phyloP scores from a whole-genome alignment of 2,888 invertebrate species.

The Stenotaenia linearis region DNA sequence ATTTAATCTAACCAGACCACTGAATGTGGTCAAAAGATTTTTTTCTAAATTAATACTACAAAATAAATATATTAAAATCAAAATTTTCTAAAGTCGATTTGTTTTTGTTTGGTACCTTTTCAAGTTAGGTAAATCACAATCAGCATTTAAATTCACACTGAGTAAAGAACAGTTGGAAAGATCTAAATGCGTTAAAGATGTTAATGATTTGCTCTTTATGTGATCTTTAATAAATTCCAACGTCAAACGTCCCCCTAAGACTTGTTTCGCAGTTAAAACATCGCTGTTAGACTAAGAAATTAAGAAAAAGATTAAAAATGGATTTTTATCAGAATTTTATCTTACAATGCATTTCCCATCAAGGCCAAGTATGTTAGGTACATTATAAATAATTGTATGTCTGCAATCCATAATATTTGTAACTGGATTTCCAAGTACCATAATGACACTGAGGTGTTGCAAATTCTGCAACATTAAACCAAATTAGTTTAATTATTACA shows the following conservation, averaged over 20 bases:
- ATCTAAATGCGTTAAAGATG: neutral
- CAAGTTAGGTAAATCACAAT: neutral
- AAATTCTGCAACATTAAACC: neutral
- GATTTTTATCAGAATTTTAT: neutral
- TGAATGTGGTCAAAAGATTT: constrained; percentile 13
- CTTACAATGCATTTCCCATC: constrained; percentile 13
- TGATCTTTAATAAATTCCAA: constrained; percentile 12
- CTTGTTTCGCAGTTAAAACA: neutral
- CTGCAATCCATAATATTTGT: neutral
- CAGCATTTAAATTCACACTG: neutral
- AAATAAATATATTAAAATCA: neutral
- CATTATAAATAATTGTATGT: neutral
- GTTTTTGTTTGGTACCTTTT: no score
- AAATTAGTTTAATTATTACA: neutral
- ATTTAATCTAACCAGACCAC: neutral
- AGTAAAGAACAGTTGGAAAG: neutral
- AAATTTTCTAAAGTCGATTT: no score
- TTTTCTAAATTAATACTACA: constrained; percentile 26
- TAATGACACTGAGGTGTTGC: neutral
- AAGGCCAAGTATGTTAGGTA: neutral
- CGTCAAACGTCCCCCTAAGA: constrained; percentile 23
- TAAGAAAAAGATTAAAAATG: neutral
- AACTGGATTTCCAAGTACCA: constrained; percentile 14
- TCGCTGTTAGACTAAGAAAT: neutral
- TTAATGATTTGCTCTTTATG: neutral